These are phyloP conservation scores for Sibirionetta formosa DNA, from an alignment of 2,797 vertebrate species.

Conservation along the genomic window DNA sequence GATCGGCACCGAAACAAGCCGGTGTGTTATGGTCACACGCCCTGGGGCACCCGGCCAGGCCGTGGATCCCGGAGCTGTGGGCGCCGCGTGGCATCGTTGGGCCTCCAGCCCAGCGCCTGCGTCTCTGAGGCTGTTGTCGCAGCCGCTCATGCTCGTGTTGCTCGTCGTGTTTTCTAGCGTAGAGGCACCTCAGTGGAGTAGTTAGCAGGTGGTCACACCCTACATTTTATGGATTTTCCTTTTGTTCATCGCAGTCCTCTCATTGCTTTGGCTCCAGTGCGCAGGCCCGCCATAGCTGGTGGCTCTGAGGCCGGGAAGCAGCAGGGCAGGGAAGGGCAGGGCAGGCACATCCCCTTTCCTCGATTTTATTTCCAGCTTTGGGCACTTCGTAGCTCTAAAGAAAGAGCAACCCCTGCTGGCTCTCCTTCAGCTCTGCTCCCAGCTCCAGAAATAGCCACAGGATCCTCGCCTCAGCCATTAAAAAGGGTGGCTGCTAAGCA, in stretches of 20 bases:
- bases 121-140: constrained; percentile 51
- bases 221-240: neutral
- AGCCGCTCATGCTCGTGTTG: neutral
- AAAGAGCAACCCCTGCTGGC: neutral
- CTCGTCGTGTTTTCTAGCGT: constrained; percentile 37
- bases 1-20: constrained; percentile 45
- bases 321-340: neutral
- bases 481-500: constrained; percentile 6
- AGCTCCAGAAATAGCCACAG: fast-evolving
- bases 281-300: neutral
- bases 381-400: neutral
- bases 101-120: constrained; percentile 49
- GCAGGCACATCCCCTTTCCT: neutral
- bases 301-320: neutral
- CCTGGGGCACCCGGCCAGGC: constrained; percentile 56
- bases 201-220: neutral
- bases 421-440: neutral
- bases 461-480: neutral
- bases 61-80: neutral
- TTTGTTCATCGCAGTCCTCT: neutral
- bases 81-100: constrained; percentile 8
- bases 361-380: fast-evolving
- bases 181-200: neutral
- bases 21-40: constrained; percentile 49
- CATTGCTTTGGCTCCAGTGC: neutral